These are phyloP conservation scores for Ceratina calcarata DNA, from an alignment of 1,140 invertebrate genomes.

Conservation along the genomic window DNA sequence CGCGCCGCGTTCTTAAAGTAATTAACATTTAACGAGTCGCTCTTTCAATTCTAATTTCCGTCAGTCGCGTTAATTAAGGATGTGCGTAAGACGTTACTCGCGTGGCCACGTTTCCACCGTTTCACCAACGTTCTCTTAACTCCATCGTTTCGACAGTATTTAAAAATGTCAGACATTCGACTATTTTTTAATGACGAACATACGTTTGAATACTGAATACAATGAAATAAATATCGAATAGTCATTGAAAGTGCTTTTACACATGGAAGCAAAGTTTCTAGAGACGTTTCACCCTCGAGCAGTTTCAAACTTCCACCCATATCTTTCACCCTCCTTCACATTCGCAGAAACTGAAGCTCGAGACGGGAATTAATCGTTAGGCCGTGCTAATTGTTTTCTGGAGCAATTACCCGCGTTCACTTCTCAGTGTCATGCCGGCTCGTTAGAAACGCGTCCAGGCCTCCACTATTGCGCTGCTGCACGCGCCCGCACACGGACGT, in stretches of 20 bases:
- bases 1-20: not conserved
- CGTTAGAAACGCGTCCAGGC: conserved; percentile 8
- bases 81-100: not conserved
- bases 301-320: too few relatives aligned
- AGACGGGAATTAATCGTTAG: conserved; percentile 10
- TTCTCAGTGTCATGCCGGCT: not conserved
- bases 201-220: too few relatives aligned
- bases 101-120: too few relatives aligned
- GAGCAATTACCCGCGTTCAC: conserved; percentile 22
- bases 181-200: too few relatives aligned
- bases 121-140: too few relatives aligned
- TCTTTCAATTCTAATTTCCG: conserved; percentile 5
- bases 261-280: too few relatives aligned
- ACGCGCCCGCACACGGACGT: conserved; percentile 3
- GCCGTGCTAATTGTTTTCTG: conserved; percentile 25
- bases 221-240: too few relatives aligned
- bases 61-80: not conserved
- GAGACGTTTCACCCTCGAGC: too few relatives aligned
- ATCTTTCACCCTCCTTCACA: not conserved
- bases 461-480: not conserved
- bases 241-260: too few relatives aligned
- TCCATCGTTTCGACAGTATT: too few relatives aligned
- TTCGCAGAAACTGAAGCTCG: not conserved
- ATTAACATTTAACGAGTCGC: conserved; percentile 19
- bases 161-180: too few relatives aligned